These are phyloP conservation scores for Trissoscelio sp. DNA, from an alignment of 2,888 invertebrate species.

Conservation along the genomic window DNA sequence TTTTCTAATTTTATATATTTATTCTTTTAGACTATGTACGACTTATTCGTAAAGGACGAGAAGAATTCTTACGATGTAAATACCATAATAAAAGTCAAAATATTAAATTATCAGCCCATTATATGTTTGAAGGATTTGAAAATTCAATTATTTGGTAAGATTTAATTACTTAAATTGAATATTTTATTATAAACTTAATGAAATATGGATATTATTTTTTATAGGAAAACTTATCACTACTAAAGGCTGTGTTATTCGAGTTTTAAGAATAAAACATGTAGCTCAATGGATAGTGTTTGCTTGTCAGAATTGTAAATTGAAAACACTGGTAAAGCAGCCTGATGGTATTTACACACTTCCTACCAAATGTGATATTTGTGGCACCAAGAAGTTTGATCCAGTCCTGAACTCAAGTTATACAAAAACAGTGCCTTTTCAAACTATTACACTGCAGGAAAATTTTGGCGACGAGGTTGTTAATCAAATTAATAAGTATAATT, in stretches of 20 bases:
- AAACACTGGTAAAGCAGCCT: constrained; percentile 83
- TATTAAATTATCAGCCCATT: constrained; percentile 87
- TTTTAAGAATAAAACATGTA: constrained; percentile 89
- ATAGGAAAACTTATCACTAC: constrained; percentile 90
- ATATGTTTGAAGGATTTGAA: constrained; percentile 88
- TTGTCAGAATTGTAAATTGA: constrained; percentile 87
- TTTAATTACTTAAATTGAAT: constrained; percentile 16
- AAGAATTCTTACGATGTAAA: constrained; percentile 80
- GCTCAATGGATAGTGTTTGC: constrained; percentile 91
- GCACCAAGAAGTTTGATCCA: constrained; percentile 87
- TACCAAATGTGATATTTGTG: constrained; percentile 86
- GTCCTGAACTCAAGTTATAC: constrained; percentile 88
- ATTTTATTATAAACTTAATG: background rate
- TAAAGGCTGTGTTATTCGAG: constrained; percentile 93
- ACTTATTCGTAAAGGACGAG: constrained; percentile 79
- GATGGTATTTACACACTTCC: constrained; percentile 86
- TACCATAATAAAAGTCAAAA: constrained; percentile 85
- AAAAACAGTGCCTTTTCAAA: constrained; percentile 91
- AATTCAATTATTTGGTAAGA: constrained; percentile 89
- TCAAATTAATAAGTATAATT: constrained; percentile 27
- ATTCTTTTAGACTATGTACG: constrained; percentile 74
- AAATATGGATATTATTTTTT: constrained; percentile 73
- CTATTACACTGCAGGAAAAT: constrained; percentile 92
- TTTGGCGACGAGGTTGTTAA: constrained; percentile 87
- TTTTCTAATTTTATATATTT: constrained; percentile 12